A percentile compares a stretch with the other conserved stretches of the same genome.
Conservation (phyloP, 2,797 vertebrate genomes). For the Todus mexicanus region DNA sequence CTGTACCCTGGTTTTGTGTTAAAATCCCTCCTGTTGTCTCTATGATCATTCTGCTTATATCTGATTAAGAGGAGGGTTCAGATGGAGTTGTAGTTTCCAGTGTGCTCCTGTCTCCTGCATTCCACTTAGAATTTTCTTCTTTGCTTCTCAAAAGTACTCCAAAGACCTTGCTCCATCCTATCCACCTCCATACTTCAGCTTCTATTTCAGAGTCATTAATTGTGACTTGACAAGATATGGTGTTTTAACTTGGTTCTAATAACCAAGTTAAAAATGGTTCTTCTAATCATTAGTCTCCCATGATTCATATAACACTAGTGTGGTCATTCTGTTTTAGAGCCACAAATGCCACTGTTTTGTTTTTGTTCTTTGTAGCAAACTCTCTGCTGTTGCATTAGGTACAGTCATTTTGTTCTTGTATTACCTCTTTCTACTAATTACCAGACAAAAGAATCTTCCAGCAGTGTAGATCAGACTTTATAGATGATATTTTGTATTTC, state of each 20-base stretch:
- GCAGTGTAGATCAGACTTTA: background rate
- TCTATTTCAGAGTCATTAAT: background rate
- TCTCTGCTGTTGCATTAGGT: background rate
- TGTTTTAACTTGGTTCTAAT: background rate
- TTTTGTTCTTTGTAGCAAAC: background rate
- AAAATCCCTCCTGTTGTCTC: background rate
- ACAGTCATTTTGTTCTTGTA: background rate
- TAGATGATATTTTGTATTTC: background rate
- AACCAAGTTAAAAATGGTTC: background rate
- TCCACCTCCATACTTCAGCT: background rate
- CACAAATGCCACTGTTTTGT: background rate
- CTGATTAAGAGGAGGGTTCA: background rate
- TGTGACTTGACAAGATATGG: background rate
- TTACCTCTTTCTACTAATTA: background rate
- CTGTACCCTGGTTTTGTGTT: background rate
- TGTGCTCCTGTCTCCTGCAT: background rate
- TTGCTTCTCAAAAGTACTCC: background rate
- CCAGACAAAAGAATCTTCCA: background rate
- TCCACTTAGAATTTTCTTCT: background rate
- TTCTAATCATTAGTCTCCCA: background rate
- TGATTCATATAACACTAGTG: background rate
- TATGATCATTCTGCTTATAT: background rate
- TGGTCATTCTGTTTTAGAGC: background rate
- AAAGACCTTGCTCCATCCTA: background rate
- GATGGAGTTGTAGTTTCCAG: background rate